phyloP scores from a whole-genome alignment of 2,113 vertebrate species.

The Nothoprocta pentlandii region DNA sequence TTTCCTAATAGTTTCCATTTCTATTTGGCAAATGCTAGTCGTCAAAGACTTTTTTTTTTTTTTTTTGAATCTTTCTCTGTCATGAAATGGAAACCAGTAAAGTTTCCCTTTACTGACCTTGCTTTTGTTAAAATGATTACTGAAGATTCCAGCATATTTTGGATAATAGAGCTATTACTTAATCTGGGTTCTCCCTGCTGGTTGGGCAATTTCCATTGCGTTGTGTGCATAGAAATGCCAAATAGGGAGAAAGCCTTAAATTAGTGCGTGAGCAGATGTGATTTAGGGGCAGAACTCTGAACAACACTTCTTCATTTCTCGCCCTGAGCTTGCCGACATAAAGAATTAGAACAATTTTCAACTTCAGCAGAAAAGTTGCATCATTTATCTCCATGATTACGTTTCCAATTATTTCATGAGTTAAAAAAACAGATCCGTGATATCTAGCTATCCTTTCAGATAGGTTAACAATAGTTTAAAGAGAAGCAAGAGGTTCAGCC shows the following conservation, averaged over 20 bases:
- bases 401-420: background rate
- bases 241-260: constrained; percentile 7
- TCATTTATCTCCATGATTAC: background rate
- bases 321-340: background rate
- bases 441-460: background rate
- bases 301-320: background rate
- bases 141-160: constrained; percentile 1
- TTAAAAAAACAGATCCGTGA: background rate
- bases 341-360: background rate
- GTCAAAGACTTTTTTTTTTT: no score
- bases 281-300: constrained; percentile 12
- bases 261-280: background rate
- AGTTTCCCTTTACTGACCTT: constrained; percentile 35
- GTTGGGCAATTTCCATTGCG: constrained; percentile 34
- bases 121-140: constrained; percentile 53
- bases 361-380: background rate
- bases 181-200: background rate
- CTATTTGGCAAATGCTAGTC: constrained; percentile 27
- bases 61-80: constrained; percentile 24
- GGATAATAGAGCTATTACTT: constrained; percentile 55
- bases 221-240: constrained; percentile 39
- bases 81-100: constrained; percentile 43
- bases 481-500: background rate
- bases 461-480: background rate
- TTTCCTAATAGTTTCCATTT: constrained; percentile 50